These are phyloP conservation scores for Esox masquinongy DNA, from an alignment of 2,797 vertebrate species.

Conservation along the genomic window DNA sequence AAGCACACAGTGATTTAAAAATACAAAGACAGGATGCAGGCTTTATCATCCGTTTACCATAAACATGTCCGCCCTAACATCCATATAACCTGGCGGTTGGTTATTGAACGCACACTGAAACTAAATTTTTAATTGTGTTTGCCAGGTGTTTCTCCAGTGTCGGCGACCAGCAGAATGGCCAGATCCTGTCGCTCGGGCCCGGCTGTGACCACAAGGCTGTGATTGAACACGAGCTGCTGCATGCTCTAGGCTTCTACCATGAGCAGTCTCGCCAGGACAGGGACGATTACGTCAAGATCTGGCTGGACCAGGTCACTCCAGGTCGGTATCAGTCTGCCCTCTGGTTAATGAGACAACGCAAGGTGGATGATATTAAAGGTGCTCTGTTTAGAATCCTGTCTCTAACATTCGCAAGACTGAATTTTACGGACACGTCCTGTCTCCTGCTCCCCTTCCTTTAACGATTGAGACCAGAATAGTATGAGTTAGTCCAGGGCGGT, in stretches of 20 bases:
- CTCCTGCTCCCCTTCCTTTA: too few species aligned
- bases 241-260: conserved; percentile 87
- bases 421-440: too few species aligned
- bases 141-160: conserved; percentile 87
- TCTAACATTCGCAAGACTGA: too few species aligned
- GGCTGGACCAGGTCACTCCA: conserved; percentile 81
- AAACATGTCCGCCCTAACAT: not conserved
- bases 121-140: not conserved
- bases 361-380: not conserved
- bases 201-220: conserved; percentile 86
- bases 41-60: not conserved
- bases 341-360: not conserved
- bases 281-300: conserved; percentile 89
- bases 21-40: too few species aligned
- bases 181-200: conserved; percentile 82
- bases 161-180: conserved; percentile 79
- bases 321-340: conserved; percentile 62
- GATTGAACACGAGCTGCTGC: conserved; percentile 87
- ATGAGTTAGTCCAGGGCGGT: too few species aligned
- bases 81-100: not conserved
- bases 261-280: conserved; percentile 88
- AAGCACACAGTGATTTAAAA: too few species aligned
- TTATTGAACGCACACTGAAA: too few species aligned
- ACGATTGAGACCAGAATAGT: too few species aligned
- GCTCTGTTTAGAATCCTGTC: too few species aligned